Evolutionary conservation across 2,113 vertebrate genomes (phyloP).

Genomic region (Coryphaenoides rupestris): DNA sequence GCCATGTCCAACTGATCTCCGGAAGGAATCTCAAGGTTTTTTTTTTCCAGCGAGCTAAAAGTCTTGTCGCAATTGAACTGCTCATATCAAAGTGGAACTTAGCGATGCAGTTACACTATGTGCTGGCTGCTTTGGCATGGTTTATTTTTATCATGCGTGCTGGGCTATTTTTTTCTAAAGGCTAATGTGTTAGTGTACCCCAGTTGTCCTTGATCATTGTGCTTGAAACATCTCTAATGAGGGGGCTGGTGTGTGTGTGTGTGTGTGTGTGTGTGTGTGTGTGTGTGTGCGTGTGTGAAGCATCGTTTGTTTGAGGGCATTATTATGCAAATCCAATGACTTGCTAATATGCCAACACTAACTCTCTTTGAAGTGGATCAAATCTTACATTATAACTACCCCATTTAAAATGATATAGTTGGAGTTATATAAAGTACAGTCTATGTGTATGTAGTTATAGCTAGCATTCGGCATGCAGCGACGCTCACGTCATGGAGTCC

Average conservation of each 20-base stretch:
- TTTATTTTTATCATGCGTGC: slow-evolving; percentile 23
- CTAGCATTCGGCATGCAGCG: too few species aligned
- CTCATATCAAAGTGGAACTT: slow-evolving; percentile 36
- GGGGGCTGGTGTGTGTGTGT: too few species aligned
- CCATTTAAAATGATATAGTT: too few species aligned
- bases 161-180: slow-evolving; percentile 34
- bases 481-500: too few species aligned
- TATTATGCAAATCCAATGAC: too few species aligned
- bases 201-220: slow-evolving; percentile 37
- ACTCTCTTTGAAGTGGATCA: slow-evolving; percentile 3
- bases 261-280: too few species aligned
- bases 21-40: neutral
- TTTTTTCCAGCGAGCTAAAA: slow-evolving; percentile 29
- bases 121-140: slow-evolving; percentile 16
- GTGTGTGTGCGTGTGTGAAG: too few species aligned
- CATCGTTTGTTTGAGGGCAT: too few species aligned
- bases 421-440: too few species aligned
- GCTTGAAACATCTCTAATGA: neutral
- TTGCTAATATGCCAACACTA: too few species aligned
- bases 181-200: slow-evolving; percentile 21
- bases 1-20: too few species aligned
- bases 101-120: slow-evolving; percentile 56
- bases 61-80: slow-evolving; percentile 47
- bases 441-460: too few species aligned
- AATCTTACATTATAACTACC: neutral